Evolutionary conservation across 1,140 invertebrate species (phyloP).

Genomic region (Phortica variegata): DNA sequence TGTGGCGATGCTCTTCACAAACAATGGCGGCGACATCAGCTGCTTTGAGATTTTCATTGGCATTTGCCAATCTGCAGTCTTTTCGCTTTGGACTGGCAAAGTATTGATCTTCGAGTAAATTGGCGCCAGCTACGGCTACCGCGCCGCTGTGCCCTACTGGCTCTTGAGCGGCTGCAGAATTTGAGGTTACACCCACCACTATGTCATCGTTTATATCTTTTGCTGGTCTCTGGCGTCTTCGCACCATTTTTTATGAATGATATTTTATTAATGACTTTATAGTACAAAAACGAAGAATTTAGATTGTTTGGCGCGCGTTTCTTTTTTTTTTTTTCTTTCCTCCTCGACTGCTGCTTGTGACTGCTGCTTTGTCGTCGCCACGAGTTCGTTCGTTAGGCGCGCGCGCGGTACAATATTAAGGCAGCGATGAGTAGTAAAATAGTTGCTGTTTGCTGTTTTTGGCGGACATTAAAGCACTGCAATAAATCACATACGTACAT

Average conservation of each 20-base stretch:
- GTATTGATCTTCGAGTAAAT: slow-evolving; percentile 48
- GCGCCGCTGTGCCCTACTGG: slow-evolving; percentile 16
- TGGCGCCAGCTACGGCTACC: slow-evolving; percentile 17
- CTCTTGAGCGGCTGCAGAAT: slow-evolving; percentile 5
- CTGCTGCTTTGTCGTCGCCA: slow-evolving; percentile 12
- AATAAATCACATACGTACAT: slow-evolving; percentile 8
- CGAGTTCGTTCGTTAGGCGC: slow-evolving; percentile 9
- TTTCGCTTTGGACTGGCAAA: slow-evolving; percentile 56
- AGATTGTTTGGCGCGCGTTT: slow-evolving; percentile 31
- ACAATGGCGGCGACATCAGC: not conserved
- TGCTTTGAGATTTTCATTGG: slow-evolving; percentile 33
- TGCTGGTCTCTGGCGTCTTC: slow-evolving; percentile 34
- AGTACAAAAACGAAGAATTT: too few relatives aligned
- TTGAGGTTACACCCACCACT: slow-evolving; percentile 19
- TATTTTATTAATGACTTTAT: too few relatives aligned
- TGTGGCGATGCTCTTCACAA: slow-evolving; percentile 3
- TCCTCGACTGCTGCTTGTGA: not conserved
- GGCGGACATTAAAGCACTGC: slow-evolving; percentile 17
- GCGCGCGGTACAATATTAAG: not conserved
- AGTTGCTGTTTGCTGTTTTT: not conserved
- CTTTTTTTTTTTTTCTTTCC: not conserved
- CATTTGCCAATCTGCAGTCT: slow-evolving; percentile 51
- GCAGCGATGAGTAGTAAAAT: not conserved
- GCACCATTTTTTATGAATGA: slow-evolving; percentile 45
- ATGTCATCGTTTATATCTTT: slow-evolving; percentile 23